These are phyloP conservation scores for Rachycentron canadum DNA, from an alignment of 2,797 vertebrate genomes.

Conservation along the genomic window DNA sequence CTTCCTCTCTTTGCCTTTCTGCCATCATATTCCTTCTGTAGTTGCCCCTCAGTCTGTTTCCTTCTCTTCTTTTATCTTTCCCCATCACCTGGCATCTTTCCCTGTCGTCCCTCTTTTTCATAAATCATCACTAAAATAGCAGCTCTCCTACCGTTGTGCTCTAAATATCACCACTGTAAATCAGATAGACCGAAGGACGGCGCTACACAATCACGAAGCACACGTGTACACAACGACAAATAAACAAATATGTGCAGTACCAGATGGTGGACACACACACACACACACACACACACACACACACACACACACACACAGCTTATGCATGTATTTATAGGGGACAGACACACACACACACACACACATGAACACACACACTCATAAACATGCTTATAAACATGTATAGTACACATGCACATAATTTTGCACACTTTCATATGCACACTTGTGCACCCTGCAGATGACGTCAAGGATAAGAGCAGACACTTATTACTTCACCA, in stretches of 20 bases:
- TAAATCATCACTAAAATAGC: constrained; percentile 29
- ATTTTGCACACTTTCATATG: not conserved
- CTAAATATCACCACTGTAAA: constrained; percentile 15
- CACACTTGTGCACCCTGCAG: not conserved
- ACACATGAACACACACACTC: not conserved
- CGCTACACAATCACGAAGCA: constrained; percentile 3
- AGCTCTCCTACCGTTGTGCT: constrained; percentile 23
- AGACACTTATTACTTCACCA: constrained; percentile 1
- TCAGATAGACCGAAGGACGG: constrained; percentile 25
- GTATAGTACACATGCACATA: not conserved
- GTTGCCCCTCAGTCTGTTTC: not conserved
- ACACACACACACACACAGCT: constrained; percentile 19
- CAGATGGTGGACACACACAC: constrained; percentile 20
- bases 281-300: constrained; percentile 20
- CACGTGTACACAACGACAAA: not conserved
- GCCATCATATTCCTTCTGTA: not conserved
- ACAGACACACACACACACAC: not conserved
- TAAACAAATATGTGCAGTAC: constrained; percentile 14
- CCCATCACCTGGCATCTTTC: not conserved
- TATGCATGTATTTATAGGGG: not conserved
- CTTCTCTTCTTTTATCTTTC: constrained; percentile 3
- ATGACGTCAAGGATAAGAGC: constrained; percentile 17
- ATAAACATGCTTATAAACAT: constrained; percentile 1
- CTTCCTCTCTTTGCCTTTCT: not conserved
- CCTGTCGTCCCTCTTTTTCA: constrained; percentile 8